Evolutionary conservation across 2,113 vertebrate genomes (phyloP).

Genomic region (Desmodus rotundus): DNA sequence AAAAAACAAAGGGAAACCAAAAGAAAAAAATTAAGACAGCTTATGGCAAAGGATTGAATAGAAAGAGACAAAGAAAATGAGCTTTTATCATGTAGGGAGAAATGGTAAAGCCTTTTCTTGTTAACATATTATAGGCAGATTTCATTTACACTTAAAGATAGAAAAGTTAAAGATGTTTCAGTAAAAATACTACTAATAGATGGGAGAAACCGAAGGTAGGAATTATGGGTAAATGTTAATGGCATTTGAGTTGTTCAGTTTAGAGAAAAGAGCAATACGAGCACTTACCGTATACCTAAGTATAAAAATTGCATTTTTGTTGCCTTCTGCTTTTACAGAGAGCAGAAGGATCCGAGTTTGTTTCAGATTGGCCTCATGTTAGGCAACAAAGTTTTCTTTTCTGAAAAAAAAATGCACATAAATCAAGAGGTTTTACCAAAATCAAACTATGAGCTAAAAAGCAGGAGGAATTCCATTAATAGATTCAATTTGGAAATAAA

Average conservation of each 20-base stretch:
- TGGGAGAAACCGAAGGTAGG: background rate
- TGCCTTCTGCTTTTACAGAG: background rate
- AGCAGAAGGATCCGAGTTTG: background rate
- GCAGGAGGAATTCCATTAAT: slow-evolving; percentile 34
- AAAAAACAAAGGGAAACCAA: background rate
- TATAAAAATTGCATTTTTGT: background rate
- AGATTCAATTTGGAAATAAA: slow-evolving; percentile 37
- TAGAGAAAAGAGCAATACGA: background rate
- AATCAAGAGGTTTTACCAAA: slow-evolving; percentile 38
- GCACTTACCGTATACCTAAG: background rate
- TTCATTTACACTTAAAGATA: background rate
- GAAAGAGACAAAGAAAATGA: background rate
- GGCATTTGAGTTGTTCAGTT: background rate
- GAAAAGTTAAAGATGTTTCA: background rate
- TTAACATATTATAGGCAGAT: background rate
- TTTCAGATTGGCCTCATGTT: slow-evolving; percentile 22
- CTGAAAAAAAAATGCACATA: slow-evolving; percentile 38
- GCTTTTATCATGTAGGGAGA: background rate
- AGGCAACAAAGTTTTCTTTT: slow-evolving; percentile 7
- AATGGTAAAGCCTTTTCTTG: background rate
- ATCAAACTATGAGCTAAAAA: slow-evolving; percentile 20
- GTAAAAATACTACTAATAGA: slow-evolving; percentile 13
- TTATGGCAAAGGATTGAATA: background rate
- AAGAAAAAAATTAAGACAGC: background rate
- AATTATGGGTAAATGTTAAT: background rate